Base-by-base conservation (phyloP, 2,888 invertebrate species). In the Xestia sexstrigata region DNA sequence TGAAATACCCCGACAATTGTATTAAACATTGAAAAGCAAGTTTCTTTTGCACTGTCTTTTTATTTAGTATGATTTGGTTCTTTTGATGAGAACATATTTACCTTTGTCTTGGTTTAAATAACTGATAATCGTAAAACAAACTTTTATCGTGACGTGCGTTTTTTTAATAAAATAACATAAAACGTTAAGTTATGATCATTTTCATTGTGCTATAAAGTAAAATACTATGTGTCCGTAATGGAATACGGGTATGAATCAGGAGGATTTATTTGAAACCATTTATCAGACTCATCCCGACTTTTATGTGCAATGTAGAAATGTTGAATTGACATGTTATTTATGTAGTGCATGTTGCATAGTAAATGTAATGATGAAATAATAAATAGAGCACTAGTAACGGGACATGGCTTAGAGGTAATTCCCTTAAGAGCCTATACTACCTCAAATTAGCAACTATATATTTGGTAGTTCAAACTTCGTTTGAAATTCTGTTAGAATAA, bases 1-100 rank as follows among this genome's bases (percentile, higher is more conserved):
- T 84, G 82, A 92, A 92, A 90, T 90, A 89, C 89, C 79, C 89
- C 85, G 81, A 86, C 89, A 88, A 91, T 90, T 87, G 89, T 88
- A 90, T 90, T 90, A 15, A 26, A 47, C 47, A 47, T 35, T 74
- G 47, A 67, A 70, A 30, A 23, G 23, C 13, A 58, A 52, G 15
- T 75, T 63, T 17, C 15, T 63, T 26, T 23, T 30, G 20, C 9
- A 49, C 1, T n/a, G 35, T 23, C 7, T n/a, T 35, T n/a, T n/a
- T n/a, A n/a, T n/a, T 26, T 42, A 26, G 35, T 45, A 23, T 26
- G 35, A 23, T n/a, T 62, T 42, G n/a, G n/a, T 74, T 60, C 17
- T 60, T 67, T 67, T 42, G 2, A 42, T 30, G 20, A n/a, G 7
- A 49, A 17, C 65, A 26, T 35, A 17, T 42, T 70, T n/a, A 15